Conservation (phyloP, 1,140 invertebrate species). For the Phymorhynchus buccinoides region DNA sequence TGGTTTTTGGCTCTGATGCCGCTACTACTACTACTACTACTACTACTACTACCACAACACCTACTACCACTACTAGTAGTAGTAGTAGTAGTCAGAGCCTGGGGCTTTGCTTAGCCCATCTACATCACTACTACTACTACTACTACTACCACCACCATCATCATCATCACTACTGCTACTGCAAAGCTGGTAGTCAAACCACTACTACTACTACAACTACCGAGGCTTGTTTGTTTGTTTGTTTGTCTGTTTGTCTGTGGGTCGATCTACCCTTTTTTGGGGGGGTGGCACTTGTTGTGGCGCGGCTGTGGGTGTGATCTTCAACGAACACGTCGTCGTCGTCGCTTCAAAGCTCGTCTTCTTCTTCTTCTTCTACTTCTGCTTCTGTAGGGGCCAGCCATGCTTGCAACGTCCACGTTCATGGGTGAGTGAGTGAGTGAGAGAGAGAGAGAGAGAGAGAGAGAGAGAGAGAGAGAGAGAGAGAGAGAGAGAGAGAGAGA, state of each 20-base stretch:
- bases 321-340: background rate
- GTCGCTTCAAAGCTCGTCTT: slow-evolving; percentile 6
- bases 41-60: background rate
- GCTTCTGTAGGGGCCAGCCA: background rate
- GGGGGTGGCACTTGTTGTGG: too few species aligned
- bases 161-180: background rate
- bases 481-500: too few species aligned
- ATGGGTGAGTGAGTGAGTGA: slow-evolving; percentile 19
- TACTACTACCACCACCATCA: background rate
- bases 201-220: background rate
- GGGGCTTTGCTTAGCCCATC: too few species aligned
- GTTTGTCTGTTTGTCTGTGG: slow-evolving; percentile 9
- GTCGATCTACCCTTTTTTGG: too few species aligned
- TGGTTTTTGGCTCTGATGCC: background rate
- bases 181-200: too few species aligned
- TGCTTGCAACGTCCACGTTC: slow-evolving; percentile 14
- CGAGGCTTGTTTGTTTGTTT: background rate
- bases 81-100: too few species aligned
- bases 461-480: background rate
- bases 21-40: background rate
- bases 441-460: background rate
- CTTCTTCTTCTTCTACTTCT: background rate
- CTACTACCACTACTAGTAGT: background rate
- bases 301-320: background rate
- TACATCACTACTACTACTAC: background rate